These are phyloP conservation scores for Xestobium rufovillosum DNA, from an alignment of 2,888 invertebrate genomes.

Conservation along the genomic window DNA sequence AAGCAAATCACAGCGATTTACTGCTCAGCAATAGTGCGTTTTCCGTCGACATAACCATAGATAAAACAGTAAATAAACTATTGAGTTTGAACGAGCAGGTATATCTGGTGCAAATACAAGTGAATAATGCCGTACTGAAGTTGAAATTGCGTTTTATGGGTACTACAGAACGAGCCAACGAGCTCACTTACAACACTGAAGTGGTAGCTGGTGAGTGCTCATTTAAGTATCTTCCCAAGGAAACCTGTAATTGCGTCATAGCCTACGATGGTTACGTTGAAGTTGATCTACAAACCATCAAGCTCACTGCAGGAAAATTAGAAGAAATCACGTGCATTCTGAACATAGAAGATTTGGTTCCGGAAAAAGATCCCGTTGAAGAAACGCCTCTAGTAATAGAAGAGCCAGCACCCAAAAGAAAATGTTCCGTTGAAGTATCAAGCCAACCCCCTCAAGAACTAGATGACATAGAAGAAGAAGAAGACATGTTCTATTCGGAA, in stretches of 20 bases:
- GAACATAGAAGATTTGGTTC: too few relatives aligned
- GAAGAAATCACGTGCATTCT: too few relatives aligned
- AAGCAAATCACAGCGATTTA: neutral
- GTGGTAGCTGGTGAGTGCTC: neutral
- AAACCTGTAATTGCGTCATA: neutral
- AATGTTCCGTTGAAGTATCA: too few relatives aligned
- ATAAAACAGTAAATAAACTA: constrained; percentile 30
- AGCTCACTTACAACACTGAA: neutral
- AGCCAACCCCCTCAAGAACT: too few relatives aligned
- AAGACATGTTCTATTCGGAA: neutral
- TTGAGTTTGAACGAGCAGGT: constrained; percentile 30
- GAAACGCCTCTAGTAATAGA: too few relatives aligned
- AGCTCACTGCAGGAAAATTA: neutral
- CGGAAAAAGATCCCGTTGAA: too few relatives aligned
- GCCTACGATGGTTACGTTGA: neutral
- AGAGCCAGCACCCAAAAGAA: too few relatives aligned
- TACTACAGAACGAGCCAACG: neutral
- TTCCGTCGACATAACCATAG: neutral
- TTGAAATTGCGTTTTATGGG: constrained; percentile 28
- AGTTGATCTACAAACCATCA: neutral
- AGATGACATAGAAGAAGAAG: too few relatives aligned
- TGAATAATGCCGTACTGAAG: constrained; percentile 18
- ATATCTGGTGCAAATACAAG: constrained; percentile 28
- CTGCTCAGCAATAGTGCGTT: neutral
- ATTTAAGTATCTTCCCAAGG: neutral